Evolutionary conservation across 2,113 vertebrate species (phyloP).

Genomic region (Lycocorax pyrrhopterus): DNA sequence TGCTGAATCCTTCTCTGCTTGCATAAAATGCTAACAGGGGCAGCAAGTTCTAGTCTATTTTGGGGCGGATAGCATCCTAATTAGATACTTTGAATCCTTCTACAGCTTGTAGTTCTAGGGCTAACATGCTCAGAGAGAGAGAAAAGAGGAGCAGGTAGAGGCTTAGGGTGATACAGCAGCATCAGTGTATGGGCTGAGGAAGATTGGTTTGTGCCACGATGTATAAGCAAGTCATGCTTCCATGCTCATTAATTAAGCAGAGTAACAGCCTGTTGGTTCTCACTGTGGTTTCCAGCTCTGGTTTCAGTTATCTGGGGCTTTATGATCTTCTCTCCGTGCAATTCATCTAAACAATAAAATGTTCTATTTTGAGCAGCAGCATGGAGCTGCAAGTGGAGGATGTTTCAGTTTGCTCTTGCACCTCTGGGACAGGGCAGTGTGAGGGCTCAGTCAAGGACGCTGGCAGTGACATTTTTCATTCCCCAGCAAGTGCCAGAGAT

Average conservation of each 20-base stretch:
- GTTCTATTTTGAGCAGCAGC: background rate
- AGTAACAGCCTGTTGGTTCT: background rate
- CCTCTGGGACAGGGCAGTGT: background rate
- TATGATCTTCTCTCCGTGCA: background rate
- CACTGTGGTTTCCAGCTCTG: background rate
- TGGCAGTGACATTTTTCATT: background rate
- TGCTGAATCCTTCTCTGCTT: background rate
- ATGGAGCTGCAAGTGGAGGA: background rate
- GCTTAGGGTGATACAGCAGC: background rate
- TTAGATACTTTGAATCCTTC: background rate
- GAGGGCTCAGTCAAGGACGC: background rate
- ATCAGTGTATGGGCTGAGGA: background rate
- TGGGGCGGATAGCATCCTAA: rapidly evolving
- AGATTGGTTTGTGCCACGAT: background rate
- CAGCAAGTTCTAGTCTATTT: background rate
- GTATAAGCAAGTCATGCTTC: background rate
- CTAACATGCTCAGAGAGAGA: background rate
- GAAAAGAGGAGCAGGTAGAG: background rate
- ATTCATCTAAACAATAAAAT: background rate
- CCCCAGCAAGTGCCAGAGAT: background rate
- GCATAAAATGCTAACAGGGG: background rate
- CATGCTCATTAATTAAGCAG: background rate
- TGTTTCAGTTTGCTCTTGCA: background rate
- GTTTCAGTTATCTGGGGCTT: background rate
- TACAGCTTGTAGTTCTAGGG: background rate